Base-by-base conservation (phyloP, 2,113 vertebrate genomes). In the Potamarius usumacintae region DNA sequence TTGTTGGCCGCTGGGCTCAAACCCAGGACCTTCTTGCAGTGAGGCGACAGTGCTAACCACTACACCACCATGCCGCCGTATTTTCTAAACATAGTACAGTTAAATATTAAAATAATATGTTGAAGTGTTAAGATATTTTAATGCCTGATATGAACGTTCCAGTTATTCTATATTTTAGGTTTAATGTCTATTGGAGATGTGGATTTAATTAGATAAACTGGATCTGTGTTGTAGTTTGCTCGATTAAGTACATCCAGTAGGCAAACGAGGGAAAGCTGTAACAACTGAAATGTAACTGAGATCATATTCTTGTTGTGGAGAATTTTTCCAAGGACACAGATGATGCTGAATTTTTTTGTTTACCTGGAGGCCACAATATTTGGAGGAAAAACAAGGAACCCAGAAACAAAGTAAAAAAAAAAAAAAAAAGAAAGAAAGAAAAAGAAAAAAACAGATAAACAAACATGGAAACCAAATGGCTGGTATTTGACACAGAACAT, bases 381-480 rank as follows among this genome's bases (percentile, higher is more conserved):
- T 65, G 62, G 9, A n/a, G 62, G 10, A 10, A 63, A 42, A 42
- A 42, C 42, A 42, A 42, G 42, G 42, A 42, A 42, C 42, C 42
- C 42, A 42, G 42, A 42, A 42, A 42, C 42, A 42, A 42, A 42
- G 42, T 42, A 4, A 42, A 42, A 42, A 42, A 42, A 42, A 42
- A 42, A 4, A 42, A 0, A 42, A 42, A 42, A 0, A 4, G 4
- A 4, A 0, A 42, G 4, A 4, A 4, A 42, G 3, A 42, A 42
- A 42, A 42, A 42, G 4, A 42, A 42, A 42, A 42, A 2, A 42
- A 42, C 42, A 42, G 42, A 42, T 4, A 42, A 42, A 42, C 42
- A 42, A 42, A 42, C 42, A 42, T 42, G 42, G 42, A 42, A 42
- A 42, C 42, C 42, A 42, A 42, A 42, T 42, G 42, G 42, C 42